phyloP scores from a whole-genome alignment of 2,888 invertebrate species.

The Caenorhabditis sp. region DNA sequence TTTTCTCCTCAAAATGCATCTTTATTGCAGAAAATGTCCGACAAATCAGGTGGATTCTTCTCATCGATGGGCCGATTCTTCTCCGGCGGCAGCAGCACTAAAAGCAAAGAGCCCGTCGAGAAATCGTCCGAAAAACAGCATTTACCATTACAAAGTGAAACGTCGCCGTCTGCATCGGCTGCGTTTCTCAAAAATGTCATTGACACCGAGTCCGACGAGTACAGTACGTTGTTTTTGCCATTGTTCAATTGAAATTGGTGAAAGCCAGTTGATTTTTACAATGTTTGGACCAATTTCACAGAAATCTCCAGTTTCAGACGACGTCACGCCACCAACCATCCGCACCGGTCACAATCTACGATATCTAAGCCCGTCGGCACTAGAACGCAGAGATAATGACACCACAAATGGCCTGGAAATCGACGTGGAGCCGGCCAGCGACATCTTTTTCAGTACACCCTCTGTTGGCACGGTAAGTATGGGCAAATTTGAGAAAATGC shows the following conservation, averaged over 20 bases:
- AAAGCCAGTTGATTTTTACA: not conserved
- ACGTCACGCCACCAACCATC: constrained; percentile 9
- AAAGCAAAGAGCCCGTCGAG: constrained; percentile 5
- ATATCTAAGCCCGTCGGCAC: constrained; percentile 45
- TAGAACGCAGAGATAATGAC: constrained; percentile 13
- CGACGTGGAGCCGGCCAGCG: constrained; percentile 35
- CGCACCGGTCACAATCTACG: constrained; percentile 9
- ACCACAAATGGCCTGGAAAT: constrained; percentile 21
- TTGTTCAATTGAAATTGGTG: constrained; percentile 14
- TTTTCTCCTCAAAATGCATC: not conserved
- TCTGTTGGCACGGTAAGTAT: constrained; percentile 19
- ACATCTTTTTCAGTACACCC: constrained; percentile 50
- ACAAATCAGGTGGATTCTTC: constrained; percentile 51
- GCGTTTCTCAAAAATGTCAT: constrained; percentile 37
- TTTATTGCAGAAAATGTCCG: constrained; percentile 56
- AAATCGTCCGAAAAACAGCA: constrained; percentile 2
- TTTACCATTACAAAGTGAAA: no score
- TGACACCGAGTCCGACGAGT: not conserved
- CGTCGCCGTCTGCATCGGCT: constrained; percentile 14
- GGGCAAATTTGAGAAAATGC: not conserved
- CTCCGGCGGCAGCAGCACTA: constrained; percentile 22
- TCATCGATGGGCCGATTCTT: constrained; percentile 56
- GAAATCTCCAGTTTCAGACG: constrained; percentile 26
- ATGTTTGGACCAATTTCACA: not conserved
- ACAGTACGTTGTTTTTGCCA: no score